phyloP scores from a whole-genome alignment of 2,888 invertebrate genomes.

The Idaea dimidiata region DNA sequence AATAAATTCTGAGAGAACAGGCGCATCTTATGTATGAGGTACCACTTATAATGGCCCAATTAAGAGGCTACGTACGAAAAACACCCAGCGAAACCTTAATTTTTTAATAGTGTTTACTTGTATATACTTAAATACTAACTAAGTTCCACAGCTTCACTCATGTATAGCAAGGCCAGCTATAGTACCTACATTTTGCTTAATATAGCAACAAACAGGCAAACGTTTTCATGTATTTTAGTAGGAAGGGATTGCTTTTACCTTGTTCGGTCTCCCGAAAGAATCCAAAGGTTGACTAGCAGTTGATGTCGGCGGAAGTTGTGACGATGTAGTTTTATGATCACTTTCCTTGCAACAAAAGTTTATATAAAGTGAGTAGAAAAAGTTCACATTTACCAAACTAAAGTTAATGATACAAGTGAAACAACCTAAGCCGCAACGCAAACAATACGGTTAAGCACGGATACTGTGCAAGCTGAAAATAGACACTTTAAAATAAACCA shows the following conservation, averaged over 20 bases:
- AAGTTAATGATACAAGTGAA: too few species aligned
- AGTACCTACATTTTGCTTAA: neutral
- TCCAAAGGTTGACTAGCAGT: constrained; percentile 40
- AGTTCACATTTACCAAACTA: constrained; percentile 4
- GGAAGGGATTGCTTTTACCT: constrained; percentile 29
- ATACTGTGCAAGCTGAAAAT: too few species aligned
- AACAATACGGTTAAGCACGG: too few species aligned
- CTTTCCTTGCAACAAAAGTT: constrained; percentile 42
- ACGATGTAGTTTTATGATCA: constrained; percentile 41
- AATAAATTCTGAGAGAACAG: neutral
- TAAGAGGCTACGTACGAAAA: too few species aligned
- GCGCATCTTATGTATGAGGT: neutral
- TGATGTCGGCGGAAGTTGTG: constrained; percentile 40
- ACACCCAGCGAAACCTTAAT: too few species aligned
- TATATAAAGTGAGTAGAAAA: neutral
- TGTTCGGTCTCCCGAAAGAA: constrained; percentile 37
- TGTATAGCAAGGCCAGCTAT: neutral
- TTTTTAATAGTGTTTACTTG: too few species aligned
- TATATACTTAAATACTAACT: too few species aligned
- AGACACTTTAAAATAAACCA: too few species aligned
- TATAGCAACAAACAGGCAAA: neutral
- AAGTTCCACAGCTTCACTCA: neutral
- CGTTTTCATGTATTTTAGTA: neutral
- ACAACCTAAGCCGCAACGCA: too few species aligned
- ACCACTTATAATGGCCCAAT: neutral